A percentile compares a stretch with the other conserved stretches of the same genome.
These are phyloP conservation scores for Lathronympha strigana DNA, from an alignment of 2,888 invertebrate species.

Conservation along the genomic window DNA sequence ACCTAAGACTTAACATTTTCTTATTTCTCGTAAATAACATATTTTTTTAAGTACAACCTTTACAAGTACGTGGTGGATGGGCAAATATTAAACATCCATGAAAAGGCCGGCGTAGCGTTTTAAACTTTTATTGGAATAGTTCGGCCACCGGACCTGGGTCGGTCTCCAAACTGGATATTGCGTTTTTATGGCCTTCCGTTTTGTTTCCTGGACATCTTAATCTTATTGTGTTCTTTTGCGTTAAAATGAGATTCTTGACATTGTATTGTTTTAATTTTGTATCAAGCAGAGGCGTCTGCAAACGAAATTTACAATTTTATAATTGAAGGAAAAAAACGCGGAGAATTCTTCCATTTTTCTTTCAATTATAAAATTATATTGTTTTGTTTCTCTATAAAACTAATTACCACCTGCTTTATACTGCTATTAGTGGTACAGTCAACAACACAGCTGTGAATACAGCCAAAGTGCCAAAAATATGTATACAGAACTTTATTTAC, in stretches of 20 bases:
- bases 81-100: slow-evolving; percentile 52
- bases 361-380: too few relatives aligned
- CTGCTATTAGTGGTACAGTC: too few relatives aligned
- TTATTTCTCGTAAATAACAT: not conserved
- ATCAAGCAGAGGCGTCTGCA: too few relatives aligned
- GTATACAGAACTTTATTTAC: too few relatives aligned
- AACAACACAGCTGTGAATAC: too few relatives aligned
- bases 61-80: not conserved
- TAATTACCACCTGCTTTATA: too few relatives aligned
- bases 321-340: too few relatives aligned
- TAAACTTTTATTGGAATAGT: slow-evolving; percentile 75
- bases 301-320: too few relatives aligned
- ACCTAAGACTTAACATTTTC: not conserved
- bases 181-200: slow-evolving; percentile 59
- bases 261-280: not conserved
- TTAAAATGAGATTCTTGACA: not conserved
- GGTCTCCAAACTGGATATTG: slow-evolving; percentile 58
- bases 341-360: too few relatives aligned
- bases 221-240: slow-evolving; percentile 11
- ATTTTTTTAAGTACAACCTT: not conserved
- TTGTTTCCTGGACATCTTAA: slow-evolving; percentile 49
- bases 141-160: slow-evolving; percentile 54
- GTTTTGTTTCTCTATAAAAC: too few relatives aligned
- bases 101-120: slow-evolving; percentile 56
- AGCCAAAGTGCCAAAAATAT: too few relatives aligned